Percentiles rank a stretch among this genome's conserved stretches.
Conservation (phyloP, 2,797 vertebrate genomes). For the Pangasius krempfi region DNA sequence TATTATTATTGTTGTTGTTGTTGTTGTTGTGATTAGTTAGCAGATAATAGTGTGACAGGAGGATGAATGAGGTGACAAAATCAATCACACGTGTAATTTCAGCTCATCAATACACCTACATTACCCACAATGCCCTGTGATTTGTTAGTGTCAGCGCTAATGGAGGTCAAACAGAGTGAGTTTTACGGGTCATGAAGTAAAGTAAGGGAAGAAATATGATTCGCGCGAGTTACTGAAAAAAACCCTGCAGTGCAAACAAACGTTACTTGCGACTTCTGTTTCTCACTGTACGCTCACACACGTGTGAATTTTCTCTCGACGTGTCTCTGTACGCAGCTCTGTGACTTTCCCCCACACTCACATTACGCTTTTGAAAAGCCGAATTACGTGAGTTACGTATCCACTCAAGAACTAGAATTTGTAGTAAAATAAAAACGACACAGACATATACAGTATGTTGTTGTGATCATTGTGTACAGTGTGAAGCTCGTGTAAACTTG, state of each 20-base stretch:
- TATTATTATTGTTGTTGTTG: background rate
- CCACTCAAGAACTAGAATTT: background rate
- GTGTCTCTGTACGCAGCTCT: background rate
- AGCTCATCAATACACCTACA: constrained; percentile 40
- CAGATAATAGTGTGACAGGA: constrained; percentile 55
- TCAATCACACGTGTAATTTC: constrained; percentile 63
- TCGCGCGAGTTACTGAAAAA: background rate
- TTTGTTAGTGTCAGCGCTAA: background rate
- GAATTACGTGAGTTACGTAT: background rate
- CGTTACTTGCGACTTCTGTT: no score
- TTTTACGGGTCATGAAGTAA: no score
- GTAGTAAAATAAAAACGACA: no score
- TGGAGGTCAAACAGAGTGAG: background rate
- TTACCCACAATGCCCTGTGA: constrained; percentile 31
- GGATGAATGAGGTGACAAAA: constrained; percentile 64
- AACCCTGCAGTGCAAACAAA: no score
- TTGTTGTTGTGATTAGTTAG: constrained; percentile 25
- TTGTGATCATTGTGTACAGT: no score
- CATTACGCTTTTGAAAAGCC: background rate
- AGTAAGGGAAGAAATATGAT: no score
- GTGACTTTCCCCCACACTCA: no score
- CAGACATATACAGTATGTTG: no score
- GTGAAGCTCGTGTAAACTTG: no score
- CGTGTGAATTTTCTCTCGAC: background rate
- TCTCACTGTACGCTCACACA: no score